Conservation (phyloP, 2,113 vertebrate genomes). For the Trogon melanurus region DNA sequence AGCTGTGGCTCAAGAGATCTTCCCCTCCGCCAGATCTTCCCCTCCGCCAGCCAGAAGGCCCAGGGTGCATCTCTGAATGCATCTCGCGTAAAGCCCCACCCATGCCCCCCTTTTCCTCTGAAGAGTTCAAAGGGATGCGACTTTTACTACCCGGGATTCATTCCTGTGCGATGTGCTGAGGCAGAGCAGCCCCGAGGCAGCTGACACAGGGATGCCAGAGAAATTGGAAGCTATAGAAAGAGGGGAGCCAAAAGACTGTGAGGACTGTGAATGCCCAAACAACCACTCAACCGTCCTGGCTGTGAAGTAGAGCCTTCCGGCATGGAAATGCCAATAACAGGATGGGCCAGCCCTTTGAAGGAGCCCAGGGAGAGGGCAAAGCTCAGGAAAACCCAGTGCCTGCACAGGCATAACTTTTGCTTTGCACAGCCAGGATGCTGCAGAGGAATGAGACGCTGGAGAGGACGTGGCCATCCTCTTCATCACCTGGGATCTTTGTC, state of each 20-base stretch:
- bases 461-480: background rate
- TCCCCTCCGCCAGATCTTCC: background rate
- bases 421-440: accelerated
- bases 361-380: background rate
- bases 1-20: accelerated
- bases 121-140: background rate
- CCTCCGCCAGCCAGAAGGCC: background rate
- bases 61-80: background rate
- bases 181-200: background rate
- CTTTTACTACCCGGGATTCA: background rate
- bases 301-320: background rate
- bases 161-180: background rate
- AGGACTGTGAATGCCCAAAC: background rate
- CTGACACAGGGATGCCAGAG: background rate
- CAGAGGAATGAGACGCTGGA: background rate
- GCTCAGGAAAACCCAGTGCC: background rate
- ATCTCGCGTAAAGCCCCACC: background rate
- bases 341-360: background rate
- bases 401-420: background rate
- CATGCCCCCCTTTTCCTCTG: background rate
- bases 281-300: background rate
- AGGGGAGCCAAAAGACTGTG: background rate
- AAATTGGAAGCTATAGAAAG: background rate
- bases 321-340: background rate
- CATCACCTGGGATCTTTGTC: background rate